Percentiles rank a stretch among this genome's conserved stretches.
Conservation (phyloP, 2,888 invertebrate species). For the Rhaphigaster nebulosa region DNA sequence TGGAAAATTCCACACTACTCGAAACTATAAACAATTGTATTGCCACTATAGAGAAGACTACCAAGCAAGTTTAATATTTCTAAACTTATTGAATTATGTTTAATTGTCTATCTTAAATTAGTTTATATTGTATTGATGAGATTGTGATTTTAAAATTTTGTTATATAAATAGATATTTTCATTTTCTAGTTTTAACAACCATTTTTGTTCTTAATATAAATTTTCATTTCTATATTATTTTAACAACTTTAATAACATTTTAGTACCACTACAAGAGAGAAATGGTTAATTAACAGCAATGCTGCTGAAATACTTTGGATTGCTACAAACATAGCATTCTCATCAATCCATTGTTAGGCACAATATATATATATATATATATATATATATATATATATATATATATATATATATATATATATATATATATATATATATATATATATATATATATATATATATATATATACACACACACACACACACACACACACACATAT, state of each 20-base stretch:
- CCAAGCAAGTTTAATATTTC: slow-evolving; percentile 24
- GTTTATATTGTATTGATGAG: not conserved
- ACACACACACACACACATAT: too few species aligned
- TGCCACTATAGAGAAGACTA: slow-evolving; percentile 56
- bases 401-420: too few species aligned
- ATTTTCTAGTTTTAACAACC: not conserved
- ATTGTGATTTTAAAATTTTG: not conserved
- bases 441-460: too few species aligned
- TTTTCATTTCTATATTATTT: not conserved
- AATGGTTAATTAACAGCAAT: too few species aligned
- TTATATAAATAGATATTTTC: not conserved
- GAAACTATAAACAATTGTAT: slow-evolving; percentile 96
- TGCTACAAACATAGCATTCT: too few species aligned
- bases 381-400: too few species aligned
- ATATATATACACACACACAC: too few species aligned
- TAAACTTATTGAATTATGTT: not conserved
- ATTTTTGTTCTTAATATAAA: not conserved
- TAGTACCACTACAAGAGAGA: too few species aligned
- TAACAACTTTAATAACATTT: not conserved
- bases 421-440: too few species aligned
- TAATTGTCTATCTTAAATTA: not conserved
- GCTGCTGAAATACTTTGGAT: too few species aligned
- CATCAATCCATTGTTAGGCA: too few species aligned
- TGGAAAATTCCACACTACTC: slow-evolving; percentile 92
- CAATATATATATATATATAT: too few species aligned